Evolutionary conservation across 2,113 vertebrate genomes (phyloP), one percentile per base, ranked within the genome.

Genomic region (Electrona antarctica): DNA sequence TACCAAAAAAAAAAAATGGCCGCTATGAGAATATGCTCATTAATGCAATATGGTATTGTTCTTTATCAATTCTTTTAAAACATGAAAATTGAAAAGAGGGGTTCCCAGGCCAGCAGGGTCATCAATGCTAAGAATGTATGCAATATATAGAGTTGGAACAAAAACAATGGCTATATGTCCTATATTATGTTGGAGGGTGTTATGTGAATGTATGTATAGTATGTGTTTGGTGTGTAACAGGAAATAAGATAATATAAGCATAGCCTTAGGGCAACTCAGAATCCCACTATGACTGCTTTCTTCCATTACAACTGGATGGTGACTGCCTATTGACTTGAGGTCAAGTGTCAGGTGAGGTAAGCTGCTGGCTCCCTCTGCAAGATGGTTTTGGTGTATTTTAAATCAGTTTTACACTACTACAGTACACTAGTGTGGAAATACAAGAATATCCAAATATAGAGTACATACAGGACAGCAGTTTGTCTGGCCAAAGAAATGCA

Each of bases 241-340:
- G 56, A 63, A 47, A 68, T 59, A 67, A 51, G 65, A 68, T 58
- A 29, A 72, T 50, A 63, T n/a, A 10, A 67, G 60, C 48, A 60
- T 14, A 10, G 63, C 56, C 6, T 57, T 15, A 14, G n/a, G 1
- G 14, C 55, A 56, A 56, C 55, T 14, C 9, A 28, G n/a, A 14
- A 11, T 59, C 57, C 8, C 57, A 28, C 7, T 29, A 59, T 11
- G 28, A 59, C 8, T 1, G 21, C 21, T 21, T 21, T 21, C 21
- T 59, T 59, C 1, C 60, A 7, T 14, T 41, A 45, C 57, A 33
- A 14, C 10, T 11, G 57, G 21, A 59, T 28, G 4, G 21, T 3
- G 57, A 11, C 15, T 28, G 55, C 15, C 15, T 58, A 21, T 28
- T 29, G 21, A 10, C 29, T 13, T 13, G 58, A 41, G 58, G 21